A percentile compares a stretch with the other conserved stretches of the same genome.
phyloP scores from a whole-genome alignment of 2,113 vertebrate species.

The Sinocyclocheilus grahami region DNA sequence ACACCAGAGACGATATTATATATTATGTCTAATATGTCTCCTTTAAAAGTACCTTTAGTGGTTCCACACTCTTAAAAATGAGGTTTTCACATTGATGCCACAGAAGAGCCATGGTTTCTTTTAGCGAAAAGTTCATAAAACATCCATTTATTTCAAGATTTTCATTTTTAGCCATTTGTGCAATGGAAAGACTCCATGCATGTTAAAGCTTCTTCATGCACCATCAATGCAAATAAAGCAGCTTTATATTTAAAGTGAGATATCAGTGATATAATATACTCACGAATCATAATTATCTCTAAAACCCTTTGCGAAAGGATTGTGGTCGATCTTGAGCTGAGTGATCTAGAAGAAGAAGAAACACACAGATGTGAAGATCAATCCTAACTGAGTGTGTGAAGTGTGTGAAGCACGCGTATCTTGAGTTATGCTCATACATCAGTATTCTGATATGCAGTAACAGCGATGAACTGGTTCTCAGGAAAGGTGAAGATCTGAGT shows the following conservation, averaged over 20 bases:
- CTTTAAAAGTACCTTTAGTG: not conserved
- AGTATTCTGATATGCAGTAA: slow-evolving; percentile 97
- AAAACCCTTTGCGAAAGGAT: slow-evolving; percentile 98
- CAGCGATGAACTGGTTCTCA: slow-evolving; percentile 95
- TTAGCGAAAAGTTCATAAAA: no score
- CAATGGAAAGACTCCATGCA: no score
- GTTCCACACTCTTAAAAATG: not conserved
- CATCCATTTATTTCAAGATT: no score
- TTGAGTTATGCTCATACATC: slow-evolving; percentile 58
- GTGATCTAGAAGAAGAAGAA: slow-evolving; percentile 82
- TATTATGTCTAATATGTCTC: no score
- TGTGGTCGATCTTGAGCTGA: slow-evolving; percentile 98
- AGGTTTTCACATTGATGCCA: no score
- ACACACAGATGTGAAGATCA: not conserved
- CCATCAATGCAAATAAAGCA: not conserved
- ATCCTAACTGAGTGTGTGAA: not conserved
- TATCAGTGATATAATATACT: slow-evolving; percentile 68
- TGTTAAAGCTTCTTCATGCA: no score
- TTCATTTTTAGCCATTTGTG: no score
- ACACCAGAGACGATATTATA: no score
- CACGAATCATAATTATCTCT: slow-evolving; percentile 99
- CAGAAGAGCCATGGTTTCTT: no score
- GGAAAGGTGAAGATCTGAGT: slow-evolving; percentile 93
- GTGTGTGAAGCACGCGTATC: not conserved
- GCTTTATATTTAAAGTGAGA: not conserved